A percentile compares a stretch with the other conserved stretches of the same genome.
Evolutionary conservation across 2,113 vertebrate species (phyloP).

Genomic region (Lepus timidus): DNA sequence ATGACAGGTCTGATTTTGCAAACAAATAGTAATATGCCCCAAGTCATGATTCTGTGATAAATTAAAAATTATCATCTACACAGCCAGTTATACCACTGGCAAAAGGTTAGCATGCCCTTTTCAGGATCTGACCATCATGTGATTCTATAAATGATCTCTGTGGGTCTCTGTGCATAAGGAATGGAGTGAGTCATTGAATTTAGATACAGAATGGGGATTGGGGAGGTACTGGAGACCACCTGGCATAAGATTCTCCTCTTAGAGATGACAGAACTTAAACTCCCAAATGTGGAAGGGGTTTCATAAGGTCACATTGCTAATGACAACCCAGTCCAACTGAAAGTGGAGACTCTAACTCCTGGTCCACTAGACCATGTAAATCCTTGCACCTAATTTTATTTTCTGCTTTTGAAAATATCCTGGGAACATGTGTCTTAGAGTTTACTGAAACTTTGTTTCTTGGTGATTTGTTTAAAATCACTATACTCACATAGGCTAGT

Average conservation of each 20-base stretch:
- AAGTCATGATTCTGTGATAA: constrained; percentile 26
- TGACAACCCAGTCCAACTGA: background rate
- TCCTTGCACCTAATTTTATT: constrained; percentile 58
- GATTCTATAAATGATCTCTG: background rate
- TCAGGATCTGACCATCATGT: background rate
- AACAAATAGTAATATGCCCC: constrained; percentile 9
- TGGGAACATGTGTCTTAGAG: constrained; percentile 58
- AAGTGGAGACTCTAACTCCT: background rate
- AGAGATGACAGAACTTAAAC: background rate
- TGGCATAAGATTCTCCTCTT: background rate
- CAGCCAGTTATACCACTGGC: background rate
- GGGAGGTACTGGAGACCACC: background rate
- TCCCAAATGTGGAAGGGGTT: constrained; percentile 11
- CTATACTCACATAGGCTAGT: constrained; percentile 50
- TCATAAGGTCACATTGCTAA: background rate
- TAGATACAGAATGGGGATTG: background rate
- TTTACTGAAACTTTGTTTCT: constrained; percentile 58
- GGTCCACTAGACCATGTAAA: background rate
- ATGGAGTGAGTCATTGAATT: constrained; percentile 3
- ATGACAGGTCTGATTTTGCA: background rate
- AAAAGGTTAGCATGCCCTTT: constrained; percentile 52
- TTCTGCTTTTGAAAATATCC: constrained; percentile 59
- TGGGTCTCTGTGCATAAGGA: constrained; percentile 9
- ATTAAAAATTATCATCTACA: background rate
- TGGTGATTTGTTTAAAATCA: constrained; percentile 70